These are phyloP conservation scores for Lepidocyrtoides sp. DNA, from an alignment of 2,888 invertebrate genomes.

Conservation along the genomic window DNA sequence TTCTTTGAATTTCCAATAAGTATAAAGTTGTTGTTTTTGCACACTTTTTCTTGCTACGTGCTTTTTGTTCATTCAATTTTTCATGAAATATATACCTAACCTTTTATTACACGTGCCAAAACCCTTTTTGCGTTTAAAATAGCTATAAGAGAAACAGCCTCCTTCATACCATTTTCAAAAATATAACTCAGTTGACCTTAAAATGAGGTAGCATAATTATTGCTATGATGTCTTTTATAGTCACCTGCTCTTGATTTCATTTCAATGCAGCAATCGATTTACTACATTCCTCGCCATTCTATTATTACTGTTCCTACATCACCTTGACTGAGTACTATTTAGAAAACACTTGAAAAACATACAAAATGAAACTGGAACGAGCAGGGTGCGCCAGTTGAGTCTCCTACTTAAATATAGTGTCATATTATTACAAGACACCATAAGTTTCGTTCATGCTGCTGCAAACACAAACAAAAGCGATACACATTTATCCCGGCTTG, in stretches of 20 bases:
- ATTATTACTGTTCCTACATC: neutral
- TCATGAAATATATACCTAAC: neutral
- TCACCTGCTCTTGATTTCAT: neutral
- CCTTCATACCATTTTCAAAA: neutral
- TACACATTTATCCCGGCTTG: neutral
- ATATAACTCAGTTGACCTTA: constrained; percentile 3
- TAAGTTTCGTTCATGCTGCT: neutral
- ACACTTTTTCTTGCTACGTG: neutral
- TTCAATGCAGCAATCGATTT: neutral
- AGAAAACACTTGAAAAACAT: neutral
- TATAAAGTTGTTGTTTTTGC: neutral
- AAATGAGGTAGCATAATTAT: neutral
- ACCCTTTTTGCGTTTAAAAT: neutral
- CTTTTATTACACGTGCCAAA: constrained; percentile 23
- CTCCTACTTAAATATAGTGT: neutral
- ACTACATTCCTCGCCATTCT: neutral
- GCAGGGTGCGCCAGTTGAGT: neutral
- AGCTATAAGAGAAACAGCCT: neutral
- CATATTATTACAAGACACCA: neutral
- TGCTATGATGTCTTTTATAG: neutral
- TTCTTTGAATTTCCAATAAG: neutral
- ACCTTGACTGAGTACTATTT: neutral
- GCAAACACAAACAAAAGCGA: neutral
- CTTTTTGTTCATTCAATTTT: neutral
- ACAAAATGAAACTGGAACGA: neutral